phyloP scores from a whole-genome alignment of 2,888 invertebrate species.

The Thera britannica region DNA sequence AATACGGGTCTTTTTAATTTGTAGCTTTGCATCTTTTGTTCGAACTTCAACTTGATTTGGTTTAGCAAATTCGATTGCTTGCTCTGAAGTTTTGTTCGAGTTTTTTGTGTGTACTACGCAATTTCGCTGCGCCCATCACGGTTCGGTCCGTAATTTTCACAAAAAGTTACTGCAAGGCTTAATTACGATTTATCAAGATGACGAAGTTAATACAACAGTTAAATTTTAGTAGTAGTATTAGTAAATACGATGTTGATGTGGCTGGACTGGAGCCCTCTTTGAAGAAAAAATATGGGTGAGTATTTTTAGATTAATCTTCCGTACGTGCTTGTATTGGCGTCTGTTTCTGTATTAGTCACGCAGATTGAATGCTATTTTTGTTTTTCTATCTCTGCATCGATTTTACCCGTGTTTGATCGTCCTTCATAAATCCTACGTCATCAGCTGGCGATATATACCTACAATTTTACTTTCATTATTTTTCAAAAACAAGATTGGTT shows the following conservation, averaged over 20 bases:
- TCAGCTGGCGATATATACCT: conserved; percentile 9
- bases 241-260: conserved; percentile 71
- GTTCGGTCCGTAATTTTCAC: conserved; percentile 72
- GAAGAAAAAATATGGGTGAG: conserved; percentile 69
- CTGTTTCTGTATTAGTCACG: conserved; percentile 24
- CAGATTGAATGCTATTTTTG: conserved; percentile 1
- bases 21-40: conserved; percentile 45
- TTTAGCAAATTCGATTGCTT: conserved; percentile 18
- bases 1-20: conserved; percentile 47
- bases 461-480: conserved; percentile 28
- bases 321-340: conserved; percentile 31
- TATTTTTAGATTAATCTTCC: conserved; percentile 41
- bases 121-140: conserved; percentile 59
- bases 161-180: conserved; percentile 71
- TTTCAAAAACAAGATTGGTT: conserved; percentile 2
- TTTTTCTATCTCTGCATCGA: neutral
- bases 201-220: conserved; percentile 83
- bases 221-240: conserved; percentile 84
- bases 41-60: conserved; percentile 52
- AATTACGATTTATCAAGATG: conserved; percentile 80
- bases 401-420: conserved; percentile 4
- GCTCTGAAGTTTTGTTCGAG: conserved; percentile 32
- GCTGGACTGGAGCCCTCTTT: conserved; percentile 60
- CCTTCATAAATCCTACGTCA: conserved; percentile 30
- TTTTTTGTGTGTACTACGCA: conserved; percentile 61